Percentiles rank a stretch among this genome's conserved stretches.
These are phyloP conservation scores for Pseudomyrmex dendroicus DNA, from an alignment of 1,140 invertebrate species.

Conservation along the genomic window DNA sequence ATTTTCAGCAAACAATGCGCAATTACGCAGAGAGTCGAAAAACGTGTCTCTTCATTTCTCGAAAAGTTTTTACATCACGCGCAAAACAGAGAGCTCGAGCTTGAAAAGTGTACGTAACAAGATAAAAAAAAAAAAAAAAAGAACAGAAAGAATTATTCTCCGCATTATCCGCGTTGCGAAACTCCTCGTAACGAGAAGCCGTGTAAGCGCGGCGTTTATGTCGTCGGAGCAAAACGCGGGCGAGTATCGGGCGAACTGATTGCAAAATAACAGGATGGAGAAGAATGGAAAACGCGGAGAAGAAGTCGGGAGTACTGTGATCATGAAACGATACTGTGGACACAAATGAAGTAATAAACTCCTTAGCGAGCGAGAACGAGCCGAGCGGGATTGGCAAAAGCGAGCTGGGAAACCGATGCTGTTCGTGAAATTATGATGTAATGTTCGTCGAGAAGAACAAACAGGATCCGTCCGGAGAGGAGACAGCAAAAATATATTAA, in stretches of 20 bases:
- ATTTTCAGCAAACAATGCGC: neutral
- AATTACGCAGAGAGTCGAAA: too few relatives aligned
- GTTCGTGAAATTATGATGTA: constrained; percentile 58
- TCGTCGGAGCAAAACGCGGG: constrained; percentile 43
- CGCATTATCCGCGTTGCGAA: constrained; percentile 49
- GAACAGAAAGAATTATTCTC: too few relatives aligned
- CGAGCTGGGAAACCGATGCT: constrained; percentile 38
- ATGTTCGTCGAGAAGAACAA: constrained; percentile 52
- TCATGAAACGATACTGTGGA: constrained; percentile 46
- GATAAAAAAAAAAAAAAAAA: neutral
- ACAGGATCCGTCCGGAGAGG: constrained; percentile 52
- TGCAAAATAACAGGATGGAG: constrained; percentile 31
- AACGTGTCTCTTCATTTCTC: too few relatives aligned
- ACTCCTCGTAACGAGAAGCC: constrained; percentile 33
- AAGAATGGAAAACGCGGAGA: constrained; percentile 45
- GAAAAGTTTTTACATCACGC: neutral
- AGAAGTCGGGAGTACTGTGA: constrained; percentile 34
- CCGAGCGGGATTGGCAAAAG: neutral
- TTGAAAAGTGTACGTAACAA: neutral
- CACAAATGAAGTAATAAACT: constrained; percentile 60
- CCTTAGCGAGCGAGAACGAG: constrained; percentile 32
- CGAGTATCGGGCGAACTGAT: constrained; percentile 50
- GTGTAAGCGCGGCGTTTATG: constrained; percentile 41
- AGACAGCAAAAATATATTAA: constrained; percentile 50
- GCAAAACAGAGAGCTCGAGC: neutral